Evolutionary conservation across 2,888 invertebrate species (phyloP).

Genomic region (Apotomis capreana): DNA sequence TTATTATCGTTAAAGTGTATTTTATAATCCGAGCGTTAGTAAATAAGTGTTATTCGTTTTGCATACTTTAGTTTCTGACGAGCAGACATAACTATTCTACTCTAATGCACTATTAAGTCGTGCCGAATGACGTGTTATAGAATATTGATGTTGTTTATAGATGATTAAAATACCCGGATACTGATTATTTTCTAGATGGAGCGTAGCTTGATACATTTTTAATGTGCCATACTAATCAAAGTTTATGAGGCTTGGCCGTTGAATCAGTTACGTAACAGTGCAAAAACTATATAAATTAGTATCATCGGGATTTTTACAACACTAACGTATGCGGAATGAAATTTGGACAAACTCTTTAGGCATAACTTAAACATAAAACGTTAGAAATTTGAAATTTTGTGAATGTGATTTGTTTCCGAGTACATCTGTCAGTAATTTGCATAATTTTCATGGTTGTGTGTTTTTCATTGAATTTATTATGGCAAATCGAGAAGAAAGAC

Average conservation of each 20-base stretch:
- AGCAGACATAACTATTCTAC: constrained; percentile 23
- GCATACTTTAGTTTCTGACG: constrained; percentile 36
- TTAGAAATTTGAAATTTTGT: too few relatives aligned
- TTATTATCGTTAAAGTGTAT: constrained; percentile 35
- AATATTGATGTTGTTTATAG: constrained; percentile 26
- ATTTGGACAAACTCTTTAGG: too few relatives aligned
- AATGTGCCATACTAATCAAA: constrained; percentile 24
- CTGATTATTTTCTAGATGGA: constrained; percentile 20
- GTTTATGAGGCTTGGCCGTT: constrained; percentile 17
- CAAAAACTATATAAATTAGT: too few relatives aligned
- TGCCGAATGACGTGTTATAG: constrained; percentile 25
- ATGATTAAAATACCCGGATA: constrained; percentile 36
- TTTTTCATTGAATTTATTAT: too few relatives aligned
- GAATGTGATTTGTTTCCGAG: too few relatives aligned
- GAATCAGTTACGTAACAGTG: neutral
- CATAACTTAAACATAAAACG: too few relatives aligned
- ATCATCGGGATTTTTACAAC: too few relatives aligned
- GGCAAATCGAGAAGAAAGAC: too few relatives aligned
- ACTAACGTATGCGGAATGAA: too few relatives aligned
- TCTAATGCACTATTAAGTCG: constrained; percentile 25
- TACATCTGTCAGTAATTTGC: too few relatives aligned
- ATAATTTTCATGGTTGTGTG: too few relatives aligned
- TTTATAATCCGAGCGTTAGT: constrained; percentile 27
- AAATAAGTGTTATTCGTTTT: constrained; percentile 33
- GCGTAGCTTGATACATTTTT: constrained; percentile 11